A percentile compares a stretch with the other conserved stretches of the same genome.
Evolutionary conservation across 2,113 vertebrate species (phyloP).

Genomic region (Bos taurus): DNA sequence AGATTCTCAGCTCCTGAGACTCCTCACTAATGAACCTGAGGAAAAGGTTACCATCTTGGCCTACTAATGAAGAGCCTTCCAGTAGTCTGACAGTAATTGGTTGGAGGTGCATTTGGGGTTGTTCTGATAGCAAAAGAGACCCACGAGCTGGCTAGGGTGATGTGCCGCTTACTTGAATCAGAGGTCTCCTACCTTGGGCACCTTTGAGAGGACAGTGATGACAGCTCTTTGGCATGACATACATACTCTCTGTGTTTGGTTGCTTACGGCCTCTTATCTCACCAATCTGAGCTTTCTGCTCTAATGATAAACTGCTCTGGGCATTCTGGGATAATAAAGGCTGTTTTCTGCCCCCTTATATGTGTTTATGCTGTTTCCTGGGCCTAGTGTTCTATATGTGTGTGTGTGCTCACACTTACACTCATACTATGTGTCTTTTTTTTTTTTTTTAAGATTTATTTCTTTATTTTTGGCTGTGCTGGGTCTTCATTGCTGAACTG

Average conservation of each 20-base stretch:
- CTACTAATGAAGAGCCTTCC: slow-evolving; percentile 33
- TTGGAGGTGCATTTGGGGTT: background rate
- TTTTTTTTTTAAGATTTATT: background rate
- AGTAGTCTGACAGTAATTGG: slow-evolving; percentile 41
- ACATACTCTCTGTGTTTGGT: background rate
- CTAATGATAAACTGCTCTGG: background rate
- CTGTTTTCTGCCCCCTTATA: background rate
- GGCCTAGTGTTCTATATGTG: background rate
- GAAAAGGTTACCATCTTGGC: slow-evolving; percentile 57
- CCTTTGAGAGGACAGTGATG: background rate
- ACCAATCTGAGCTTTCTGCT: background rate
- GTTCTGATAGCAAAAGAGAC: background rate
- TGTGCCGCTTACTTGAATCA: background rate
- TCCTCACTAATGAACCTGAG: slow-evolving; percentile 50
- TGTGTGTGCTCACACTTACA: background rate
- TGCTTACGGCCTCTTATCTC: background rate
- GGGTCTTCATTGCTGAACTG: background rate
- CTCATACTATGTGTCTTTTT: background rate
- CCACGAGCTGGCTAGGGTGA: background rate
- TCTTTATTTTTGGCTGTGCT: background rate
- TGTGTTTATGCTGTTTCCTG: background rate
- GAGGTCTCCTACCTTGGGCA: background rate
- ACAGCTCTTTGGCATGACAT: background rate
- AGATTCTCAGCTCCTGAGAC: slow-evolving; percentile 3
- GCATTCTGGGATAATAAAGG: background rate